Evolutionary conservation across 2,888 invertebrate species (phyloP).

Genomic region (Cryptus armator): DNA sequence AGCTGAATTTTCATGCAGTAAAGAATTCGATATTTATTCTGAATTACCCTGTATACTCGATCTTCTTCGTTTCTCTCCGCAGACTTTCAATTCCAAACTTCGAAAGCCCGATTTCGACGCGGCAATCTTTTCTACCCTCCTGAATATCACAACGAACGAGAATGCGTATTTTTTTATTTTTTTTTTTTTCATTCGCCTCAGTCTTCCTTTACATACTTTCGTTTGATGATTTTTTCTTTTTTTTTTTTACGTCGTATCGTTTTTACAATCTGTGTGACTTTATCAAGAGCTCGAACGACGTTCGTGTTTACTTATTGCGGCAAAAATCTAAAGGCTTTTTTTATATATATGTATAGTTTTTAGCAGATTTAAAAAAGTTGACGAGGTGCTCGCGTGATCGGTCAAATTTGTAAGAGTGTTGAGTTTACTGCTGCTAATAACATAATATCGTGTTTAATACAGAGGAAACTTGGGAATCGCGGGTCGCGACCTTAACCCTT

Average conservation of each 20-base stretch:
- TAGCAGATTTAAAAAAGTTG: not conserved
- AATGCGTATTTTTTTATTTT: not conserved
- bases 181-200: not conserved
- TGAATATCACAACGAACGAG: not conserved
- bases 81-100: conserved; percentile 7
- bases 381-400: conserved; percentile 9
- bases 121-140: conserved; percentile 24
- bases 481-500: conserved; percentile 19
- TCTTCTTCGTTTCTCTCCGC: conserved; percentile 6
- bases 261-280: not conserved
- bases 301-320: not conserved
- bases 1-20: no score
- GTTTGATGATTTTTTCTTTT: not conserved
- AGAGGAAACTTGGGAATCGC: not conserved
- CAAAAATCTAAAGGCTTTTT: not conserved
- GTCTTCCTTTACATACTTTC: not conserved
- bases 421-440: conserved; percentile 1
- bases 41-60: conserved; percentile 4
- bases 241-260: not conserved
- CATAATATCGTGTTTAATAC: conserved; percentile 7
- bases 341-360: not conserved
- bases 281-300: not conserved
- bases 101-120: not conserved
- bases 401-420: not conserved
- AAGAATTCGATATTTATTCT: not conserved